Conservation (phyloP, 2,113 vertebrate genomes). For the Rhynchopsitta pachyrhyncha region DNA sequence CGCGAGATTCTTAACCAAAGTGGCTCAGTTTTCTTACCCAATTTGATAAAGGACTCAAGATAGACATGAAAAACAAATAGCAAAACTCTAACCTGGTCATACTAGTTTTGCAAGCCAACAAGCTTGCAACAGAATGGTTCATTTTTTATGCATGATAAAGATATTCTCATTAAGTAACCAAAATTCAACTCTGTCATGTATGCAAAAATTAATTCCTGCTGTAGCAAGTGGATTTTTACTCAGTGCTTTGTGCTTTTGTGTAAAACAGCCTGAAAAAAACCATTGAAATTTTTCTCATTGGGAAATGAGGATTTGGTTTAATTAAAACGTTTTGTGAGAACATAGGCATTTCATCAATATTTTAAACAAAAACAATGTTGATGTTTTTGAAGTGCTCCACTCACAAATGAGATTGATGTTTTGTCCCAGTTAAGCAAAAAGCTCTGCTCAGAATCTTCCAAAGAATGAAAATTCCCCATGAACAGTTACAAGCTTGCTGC, state of each 20-base stretch:
- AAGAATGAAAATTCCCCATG: not conserved
- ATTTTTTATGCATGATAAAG: not conserved
- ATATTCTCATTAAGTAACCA: not conserved
- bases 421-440: slow-evolving; percentile 43
- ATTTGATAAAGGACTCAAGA: not conserved
- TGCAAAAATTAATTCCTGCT: slow-evolving; percentile 14
- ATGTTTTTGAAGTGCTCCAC: slow-evolving; percentile 28
- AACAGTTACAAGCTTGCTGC: not conserved
- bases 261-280: not conserved
- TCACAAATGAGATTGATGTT: slow-evolving; percentile 8
- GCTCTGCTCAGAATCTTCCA: not conserved
- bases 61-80: not conserved
- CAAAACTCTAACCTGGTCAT: not conserved
- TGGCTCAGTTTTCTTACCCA: accelerated
- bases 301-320: slow-evolving; percentile 37
- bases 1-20: not conserved
- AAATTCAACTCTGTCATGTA: not conserved
- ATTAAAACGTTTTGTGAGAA: slow-evolving; percentile 46
- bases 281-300: not conserved
- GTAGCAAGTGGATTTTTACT: slow-evolving; percentile 25
- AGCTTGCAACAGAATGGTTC: not conserved
- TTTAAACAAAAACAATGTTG: slow-evolving; percentile 18
- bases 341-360: slow-evolving; percentile 48
- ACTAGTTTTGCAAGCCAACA: not conserved
- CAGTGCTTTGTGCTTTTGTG: not conserved